Evolutionary conservation across 2,113 vertebrate species (phyloP).

Genomic region (Sorex fumeus): DNA sequence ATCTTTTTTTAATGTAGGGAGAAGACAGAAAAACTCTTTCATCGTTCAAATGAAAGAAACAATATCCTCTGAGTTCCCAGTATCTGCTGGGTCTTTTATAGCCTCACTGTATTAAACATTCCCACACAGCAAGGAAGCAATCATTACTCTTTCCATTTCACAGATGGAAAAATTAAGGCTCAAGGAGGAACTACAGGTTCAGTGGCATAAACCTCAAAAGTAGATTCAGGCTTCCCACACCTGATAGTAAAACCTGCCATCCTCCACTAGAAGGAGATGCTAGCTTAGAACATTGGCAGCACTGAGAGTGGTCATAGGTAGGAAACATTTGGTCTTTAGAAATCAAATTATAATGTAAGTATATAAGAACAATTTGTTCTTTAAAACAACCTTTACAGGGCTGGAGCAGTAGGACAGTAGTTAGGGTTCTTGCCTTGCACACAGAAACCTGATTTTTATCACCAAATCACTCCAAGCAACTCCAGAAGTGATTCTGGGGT

Average conservation of each 20-base stretch:
- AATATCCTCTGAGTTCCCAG: background rate
- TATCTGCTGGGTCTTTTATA: background rate
- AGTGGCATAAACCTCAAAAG: background rate
- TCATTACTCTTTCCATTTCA: too few species aligned
- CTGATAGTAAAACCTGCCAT: background rate
- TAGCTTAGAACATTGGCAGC: background rate
- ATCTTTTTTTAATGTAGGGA: too few species aligned
- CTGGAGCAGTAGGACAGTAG: too few species aligned
- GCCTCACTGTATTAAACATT: background rate
- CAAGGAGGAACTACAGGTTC: background rate
- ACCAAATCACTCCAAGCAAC: too few species aligned
- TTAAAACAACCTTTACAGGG: background rate
- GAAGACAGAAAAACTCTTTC: background rate
- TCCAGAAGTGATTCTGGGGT: too few species aligned
- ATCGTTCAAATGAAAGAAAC: background rate
- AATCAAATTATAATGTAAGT: constrained; percentile 42
- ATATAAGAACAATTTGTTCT: background rate
- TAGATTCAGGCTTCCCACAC: background rate
- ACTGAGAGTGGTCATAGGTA: background rate
- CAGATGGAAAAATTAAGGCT: background rate
- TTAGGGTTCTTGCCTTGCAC: too few species aligned
- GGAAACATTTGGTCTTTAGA: background rate
- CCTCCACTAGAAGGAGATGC: background rate
- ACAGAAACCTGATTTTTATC: too few species aligned
- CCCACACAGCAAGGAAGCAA: background rate